These are phyloP conservation scores for Urocyon cinereoargenteus DNA, from an alignment of 2,797 vertebrate species.

Conservation along the genomic window DNA sequence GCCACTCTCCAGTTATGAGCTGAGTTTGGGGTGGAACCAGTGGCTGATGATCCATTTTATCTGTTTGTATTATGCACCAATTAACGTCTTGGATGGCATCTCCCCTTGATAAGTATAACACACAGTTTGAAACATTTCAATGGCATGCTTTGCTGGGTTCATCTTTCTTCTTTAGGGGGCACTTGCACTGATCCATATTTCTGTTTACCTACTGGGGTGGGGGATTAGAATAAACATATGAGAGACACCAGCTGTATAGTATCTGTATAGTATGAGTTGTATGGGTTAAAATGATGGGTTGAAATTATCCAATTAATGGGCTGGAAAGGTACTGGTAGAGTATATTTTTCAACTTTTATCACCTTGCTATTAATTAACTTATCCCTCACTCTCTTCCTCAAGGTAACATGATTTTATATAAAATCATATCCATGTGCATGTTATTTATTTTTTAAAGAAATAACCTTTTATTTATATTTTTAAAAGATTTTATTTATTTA, in stretches of 20 bases:
- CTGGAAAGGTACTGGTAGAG: not conserved
- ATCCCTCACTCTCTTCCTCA: not conserved
- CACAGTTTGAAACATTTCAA: not conserved
- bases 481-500: no score
- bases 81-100: not conserved
- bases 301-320: conserved; percentile 23
- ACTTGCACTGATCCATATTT: not conserved
- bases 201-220: not conserved
- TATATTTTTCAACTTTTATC: not conserved
- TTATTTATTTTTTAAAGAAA: not conserved
- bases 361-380: conserved; percentile 13
- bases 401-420: not conserved
- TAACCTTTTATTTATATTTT: no score
- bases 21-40: not conserved
- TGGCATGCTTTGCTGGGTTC: not conserved
- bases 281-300: not conserved
- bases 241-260: not conserved
- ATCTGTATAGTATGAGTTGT: not conserved
- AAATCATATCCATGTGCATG: conserved; percentile 9
- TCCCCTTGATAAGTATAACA: not conserved
- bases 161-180: not conserved
- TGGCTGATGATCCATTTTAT: not conserved
- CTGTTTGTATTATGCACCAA: not conserved
- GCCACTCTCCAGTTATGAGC: not conserved
- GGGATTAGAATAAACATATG: not conserved